These are phyloP conservation scores for Pholis gunnellus DNA, from an alignment of 2,113 vertebrate genomes.

Conservation along the genomic window DNA sequence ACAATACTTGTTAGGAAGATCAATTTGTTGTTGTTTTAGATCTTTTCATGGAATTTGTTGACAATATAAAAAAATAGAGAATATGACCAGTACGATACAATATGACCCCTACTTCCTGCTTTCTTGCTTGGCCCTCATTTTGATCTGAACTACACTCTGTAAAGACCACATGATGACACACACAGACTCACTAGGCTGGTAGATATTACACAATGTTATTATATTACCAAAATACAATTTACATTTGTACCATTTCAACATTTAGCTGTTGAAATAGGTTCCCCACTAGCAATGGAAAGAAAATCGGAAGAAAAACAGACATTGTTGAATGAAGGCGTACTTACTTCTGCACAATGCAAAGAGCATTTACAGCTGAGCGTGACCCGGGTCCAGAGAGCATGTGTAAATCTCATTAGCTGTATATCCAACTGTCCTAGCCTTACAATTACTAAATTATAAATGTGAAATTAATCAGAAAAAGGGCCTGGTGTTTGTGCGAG, in stretches of 20 bases:
- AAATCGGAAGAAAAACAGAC: background rate
- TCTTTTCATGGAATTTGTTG: too few species aligned
- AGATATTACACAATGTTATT: background rate
- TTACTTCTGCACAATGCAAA: constrained; percentile 35
- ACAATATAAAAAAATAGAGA: too few species aligned
- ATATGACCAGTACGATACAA: too few species aligned
- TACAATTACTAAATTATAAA: constrained; percentile 82
- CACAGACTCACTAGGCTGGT: too few species aligned
- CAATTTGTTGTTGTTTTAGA: too few species aligned
- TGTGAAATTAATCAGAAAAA: constrained; percentile 81
- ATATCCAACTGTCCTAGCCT: constrained; percentile 69
- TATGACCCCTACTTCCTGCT: background rate
- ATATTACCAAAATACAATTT: background rate
- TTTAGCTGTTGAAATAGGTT: background rate
- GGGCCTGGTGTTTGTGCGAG: constrained; percentile 71
- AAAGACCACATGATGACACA: too few species aligned
- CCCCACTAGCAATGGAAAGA: background rate
- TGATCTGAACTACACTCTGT: too few species aligned
- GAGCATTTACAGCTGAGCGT: constrained; percentile 51
- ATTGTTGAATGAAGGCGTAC: constrained; percentile 9
- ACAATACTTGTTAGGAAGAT: too few species aligned
- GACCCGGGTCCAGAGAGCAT: constrained; percentile 66
- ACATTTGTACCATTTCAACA: background rate
- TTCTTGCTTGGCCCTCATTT: background rate
- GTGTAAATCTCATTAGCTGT: constrained; percentile 78